A percentile compares a stretch with the other conserved stretches of the same genome.
phyloP scores from a whole-genome alignment of 30 jellyfish, hydroid and myxozoan genomes.

The Nemopilema nomurai region DNA sequence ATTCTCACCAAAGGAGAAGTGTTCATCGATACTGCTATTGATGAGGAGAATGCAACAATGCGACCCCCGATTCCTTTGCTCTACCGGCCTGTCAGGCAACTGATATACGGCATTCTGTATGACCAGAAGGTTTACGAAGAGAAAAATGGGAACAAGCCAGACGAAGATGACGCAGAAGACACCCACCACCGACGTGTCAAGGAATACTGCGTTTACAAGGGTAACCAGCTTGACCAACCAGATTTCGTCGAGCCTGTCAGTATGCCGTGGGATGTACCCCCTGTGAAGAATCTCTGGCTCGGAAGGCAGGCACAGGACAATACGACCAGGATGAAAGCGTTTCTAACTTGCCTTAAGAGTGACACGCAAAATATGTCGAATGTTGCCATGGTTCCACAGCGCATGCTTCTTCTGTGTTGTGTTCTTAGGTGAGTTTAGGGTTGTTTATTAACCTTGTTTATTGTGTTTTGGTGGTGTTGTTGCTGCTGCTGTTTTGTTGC shows the following conservation, averaged over 20 bases:
- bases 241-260: slow-evolving; percentile 75
- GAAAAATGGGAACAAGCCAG: slow-evolving; percentile 7
- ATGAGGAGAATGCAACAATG: slow-evolving; percentile 78
- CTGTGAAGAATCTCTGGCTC: slow-evolving; percentile 88
- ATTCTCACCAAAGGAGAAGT: slow-evolving; percentile 82
- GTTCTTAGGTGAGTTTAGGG: slow-evolving; percentile 74
- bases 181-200: slow-evolving; percentile 44
- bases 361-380: slow-evolving; percentile 83
- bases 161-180: slow-evolving; percentile 19
- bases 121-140: slow-evolving; percentile 73
- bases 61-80: slow-evolving; percentile 88
- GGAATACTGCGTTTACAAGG: slow-evolving; percentile 82
- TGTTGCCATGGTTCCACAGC: slow-evolving; percentile 86
- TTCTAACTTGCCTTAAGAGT: slow-evolving; percentile 78
- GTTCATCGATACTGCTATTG: slow-evolving; percentile 66
- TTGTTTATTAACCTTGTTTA: background rate
- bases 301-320: slow-evolving; percentile 88
- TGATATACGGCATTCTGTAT: slow-evolving; percentile 81
- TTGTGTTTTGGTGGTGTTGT: too few species aligned
- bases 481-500: too few species aligned
- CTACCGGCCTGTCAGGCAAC: slow-evolving; percentile 88
- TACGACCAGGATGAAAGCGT: slow-evolving; percentile 86
- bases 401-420: slow-evolving; percentile 81
- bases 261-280: slow-evolving; percentile 86
- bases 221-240: slow-evolving; percentile 65